phyloP scores from a whole-genome alignment of 1,140 invertebrate species.

The Eulimnadia texana region DNA sequence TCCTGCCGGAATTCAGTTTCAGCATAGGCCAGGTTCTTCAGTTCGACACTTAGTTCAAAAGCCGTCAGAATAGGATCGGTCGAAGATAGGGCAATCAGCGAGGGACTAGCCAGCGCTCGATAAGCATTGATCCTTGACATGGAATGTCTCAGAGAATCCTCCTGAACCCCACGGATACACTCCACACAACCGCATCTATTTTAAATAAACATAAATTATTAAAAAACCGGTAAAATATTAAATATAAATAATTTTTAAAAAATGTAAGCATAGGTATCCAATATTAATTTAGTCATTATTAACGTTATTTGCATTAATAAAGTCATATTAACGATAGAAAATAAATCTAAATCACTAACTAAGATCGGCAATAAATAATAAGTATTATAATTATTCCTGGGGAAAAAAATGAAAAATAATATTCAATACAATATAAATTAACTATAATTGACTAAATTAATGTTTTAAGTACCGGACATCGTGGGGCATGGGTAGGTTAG shows the following conservation, averaged over 20 bases:
- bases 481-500: conserved; percentile 71
- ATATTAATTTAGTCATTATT: too few relatives aligned
- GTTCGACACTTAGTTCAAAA: conserved; percentile 67
- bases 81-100: conserved; percentile 70
- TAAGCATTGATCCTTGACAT: conserved; percentile 83
- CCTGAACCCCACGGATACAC: conserved; percentile 50
- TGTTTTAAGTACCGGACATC: conserved; percentile 44
- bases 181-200: conserved; percentile 60
- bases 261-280: too few relatives aligned
- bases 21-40: conserved; percentile 54
- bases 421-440: too few relatives aligned
- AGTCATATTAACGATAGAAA: too few relatives aligned
- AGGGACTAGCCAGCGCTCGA: conserved; percentile 75
- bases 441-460: background rate
- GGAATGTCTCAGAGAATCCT: conserved; percentile 67
- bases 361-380: background rate
- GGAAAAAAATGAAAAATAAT: too few relatives aligned
- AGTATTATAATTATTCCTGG: background rate
- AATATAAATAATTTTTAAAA: too few relatives aligned
- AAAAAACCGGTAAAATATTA: too few relatives aligned
- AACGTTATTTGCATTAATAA: too few relatives aligned
- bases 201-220: conserved; percentile 15
- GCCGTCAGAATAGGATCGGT: conserved; percentile 69
- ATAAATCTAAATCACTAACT: too few relatives aligned
- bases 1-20: conserved; percentile 68